phyloP scores from a whole-genome alignment of 2,797 vertebrate genomes.

The Toxotes lorentzi region DNA sequence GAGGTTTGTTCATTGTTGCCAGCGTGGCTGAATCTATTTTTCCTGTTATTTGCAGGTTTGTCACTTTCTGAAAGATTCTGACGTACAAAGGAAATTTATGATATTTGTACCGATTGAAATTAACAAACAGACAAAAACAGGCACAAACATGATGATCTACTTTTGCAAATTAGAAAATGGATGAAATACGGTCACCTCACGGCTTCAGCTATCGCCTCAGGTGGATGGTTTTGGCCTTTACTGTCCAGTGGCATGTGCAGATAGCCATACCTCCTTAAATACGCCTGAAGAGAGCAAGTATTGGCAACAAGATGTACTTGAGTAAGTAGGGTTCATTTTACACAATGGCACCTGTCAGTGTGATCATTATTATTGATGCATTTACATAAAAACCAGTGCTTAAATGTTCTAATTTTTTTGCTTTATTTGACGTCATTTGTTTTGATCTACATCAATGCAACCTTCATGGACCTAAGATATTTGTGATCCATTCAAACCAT shows the following conservation, averaged over 20 bases:
- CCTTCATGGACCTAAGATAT: not conserved
- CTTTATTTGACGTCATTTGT: not conserved
- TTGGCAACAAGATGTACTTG: not conserved
- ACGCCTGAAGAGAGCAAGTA: slow-evolving; percentile 76
- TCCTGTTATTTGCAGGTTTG: slow-evolving; percentile 82
- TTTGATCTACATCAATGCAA: too few species aligned
- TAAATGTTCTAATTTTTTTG: not conserved
- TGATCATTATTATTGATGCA: not conserved
- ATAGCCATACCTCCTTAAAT: slow-evolving; percentile 87
- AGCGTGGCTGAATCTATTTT: slow-evolving; percentile 80
- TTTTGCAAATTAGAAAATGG: not conserved
- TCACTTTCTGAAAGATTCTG: slow-evolving; percentile 88
- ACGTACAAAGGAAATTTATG: slow-evolving; percentile 3
- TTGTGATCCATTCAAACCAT: not conserved
- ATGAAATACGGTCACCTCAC: slow-evolving; percentile 76
- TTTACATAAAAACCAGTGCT: not conserved
- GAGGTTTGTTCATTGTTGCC: slow-evolving; percentile 85
- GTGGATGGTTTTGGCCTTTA: slow-evolving; percentile 60
- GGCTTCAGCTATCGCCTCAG: slow-evolving; percentile 81
- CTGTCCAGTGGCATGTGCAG: slow-evolving; percentile 83
- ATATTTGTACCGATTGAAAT: not conserved
- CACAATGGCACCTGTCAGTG: not conserved
- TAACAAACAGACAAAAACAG: not conserved
- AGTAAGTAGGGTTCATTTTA: too few species aligned
- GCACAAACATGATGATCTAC: not conserved